phyloP scores from a whole-genome alignment of 2,797 vertebrate genomes.

The Sus cebifrons region DNA sequence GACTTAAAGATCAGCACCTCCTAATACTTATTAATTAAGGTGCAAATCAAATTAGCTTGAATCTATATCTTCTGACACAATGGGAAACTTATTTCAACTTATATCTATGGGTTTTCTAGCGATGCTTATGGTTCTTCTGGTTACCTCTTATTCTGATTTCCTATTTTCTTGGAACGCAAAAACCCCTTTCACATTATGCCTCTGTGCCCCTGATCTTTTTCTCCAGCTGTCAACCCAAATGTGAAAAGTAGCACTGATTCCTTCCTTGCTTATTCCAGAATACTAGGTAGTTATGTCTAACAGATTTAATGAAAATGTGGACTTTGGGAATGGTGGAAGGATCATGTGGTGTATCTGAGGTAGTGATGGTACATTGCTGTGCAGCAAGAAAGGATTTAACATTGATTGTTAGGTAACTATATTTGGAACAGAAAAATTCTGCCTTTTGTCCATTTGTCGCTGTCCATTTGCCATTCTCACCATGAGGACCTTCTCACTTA shows the following conservation, averaged over 20 bases:
- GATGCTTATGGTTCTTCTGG: background rate
- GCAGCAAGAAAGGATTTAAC: background rate
- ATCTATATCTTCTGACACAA: background rate
- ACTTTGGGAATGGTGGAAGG: background rate
- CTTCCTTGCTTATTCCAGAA: constrained; percentile 1
- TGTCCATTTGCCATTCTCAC: background rate
- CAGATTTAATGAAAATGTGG: background rate
- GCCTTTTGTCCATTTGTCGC: background rate
- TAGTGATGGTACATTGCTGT: background rate
- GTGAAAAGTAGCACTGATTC: background rate
- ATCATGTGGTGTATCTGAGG: background rate
- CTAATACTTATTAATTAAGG: background rate
- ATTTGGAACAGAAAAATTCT: background rate
- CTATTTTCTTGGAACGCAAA: background rate
- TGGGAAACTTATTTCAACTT: background rate
- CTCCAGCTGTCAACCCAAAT: background rate
- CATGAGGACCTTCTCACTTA: background rate
- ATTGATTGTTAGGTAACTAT: background rate
- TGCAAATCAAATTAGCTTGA: background rate
- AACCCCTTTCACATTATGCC: background rate
- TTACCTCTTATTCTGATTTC: background rate
- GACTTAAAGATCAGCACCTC: background rate
- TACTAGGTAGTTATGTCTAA: background rate
- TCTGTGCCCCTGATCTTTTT: background rate
- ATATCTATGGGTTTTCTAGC: background rate